Percentiles rank a stretch among this genome's conserved stretches.
Evolutionary conservation across 2,888 invertebrate species (phyloP).

Genomic region (Drosophila mayaguana): DNA sequence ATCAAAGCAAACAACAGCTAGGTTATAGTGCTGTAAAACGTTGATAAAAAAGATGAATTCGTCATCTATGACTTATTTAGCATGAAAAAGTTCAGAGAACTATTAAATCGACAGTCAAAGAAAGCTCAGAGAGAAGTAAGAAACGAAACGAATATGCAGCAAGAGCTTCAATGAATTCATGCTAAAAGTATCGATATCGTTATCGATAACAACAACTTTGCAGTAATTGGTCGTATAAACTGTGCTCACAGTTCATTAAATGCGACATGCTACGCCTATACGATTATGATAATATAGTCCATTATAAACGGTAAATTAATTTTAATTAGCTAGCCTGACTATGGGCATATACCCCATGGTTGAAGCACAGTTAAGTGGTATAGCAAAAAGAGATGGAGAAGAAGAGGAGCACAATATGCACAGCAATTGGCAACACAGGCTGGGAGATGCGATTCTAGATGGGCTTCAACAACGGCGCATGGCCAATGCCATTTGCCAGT

Average conservation of each 20-base stretch:
- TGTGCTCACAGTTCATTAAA: background rate
- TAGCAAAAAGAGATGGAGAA: background rate
- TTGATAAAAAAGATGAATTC: no score
- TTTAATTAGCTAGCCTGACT: background rate
- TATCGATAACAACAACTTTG: background rate
- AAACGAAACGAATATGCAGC: no score
- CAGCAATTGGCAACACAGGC: conserved; percentile 48
- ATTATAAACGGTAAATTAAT: conserved; percentile 9
- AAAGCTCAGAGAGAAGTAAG: no score
- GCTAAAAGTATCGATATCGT: background rate
- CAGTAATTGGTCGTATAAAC: background rate
- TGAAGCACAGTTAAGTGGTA: conserved; percentile 13
- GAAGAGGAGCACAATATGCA: conserved; percentile 4
- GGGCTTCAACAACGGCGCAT: conserved; percentile 28
- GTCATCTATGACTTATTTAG: no score
- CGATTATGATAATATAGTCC: background rate
- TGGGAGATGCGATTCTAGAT: conserved; percentile 29
- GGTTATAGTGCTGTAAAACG: conserved; percentile 2
- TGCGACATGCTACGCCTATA: background rate
- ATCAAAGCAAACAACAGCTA: background rate
- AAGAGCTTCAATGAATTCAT: background rate
- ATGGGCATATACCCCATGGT: conserved; percentile 16
- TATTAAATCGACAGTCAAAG: no score
- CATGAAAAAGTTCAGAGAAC: no score
- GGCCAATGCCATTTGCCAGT: conserved; percentile 54